phyloP scores from a whole-genome alignment of 2,113 vertebrate species.

The Laterallus jamaicensis region DNA sequence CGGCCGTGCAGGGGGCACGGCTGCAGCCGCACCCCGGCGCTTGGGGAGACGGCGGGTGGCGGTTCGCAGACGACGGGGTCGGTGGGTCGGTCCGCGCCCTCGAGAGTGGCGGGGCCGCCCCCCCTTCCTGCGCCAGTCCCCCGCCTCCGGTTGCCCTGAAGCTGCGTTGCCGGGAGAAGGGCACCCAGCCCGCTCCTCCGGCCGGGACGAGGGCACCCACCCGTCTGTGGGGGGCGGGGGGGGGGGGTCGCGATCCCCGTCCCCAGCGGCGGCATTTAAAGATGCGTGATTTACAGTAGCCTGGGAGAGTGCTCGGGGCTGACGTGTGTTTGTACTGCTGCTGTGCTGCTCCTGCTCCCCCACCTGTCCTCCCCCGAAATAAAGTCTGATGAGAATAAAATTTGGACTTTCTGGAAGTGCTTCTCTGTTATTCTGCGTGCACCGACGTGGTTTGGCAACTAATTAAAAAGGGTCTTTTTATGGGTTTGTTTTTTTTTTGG shows the following conservation, averaged over 20 bases:
- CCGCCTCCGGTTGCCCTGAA: not conserved
- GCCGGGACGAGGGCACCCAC: not conserved
- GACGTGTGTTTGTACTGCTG: not conserved
- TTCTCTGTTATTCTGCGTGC: not conserved
- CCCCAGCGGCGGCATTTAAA: not conserved
- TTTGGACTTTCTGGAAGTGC: not conserved
- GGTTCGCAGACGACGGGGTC: not conserved
- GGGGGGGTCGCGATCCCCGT: not conserved
- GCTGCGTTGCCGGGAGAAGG: not conserved
- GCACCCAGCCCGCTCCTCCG: not conserved
- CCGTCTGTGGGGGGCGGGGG: accelerated
- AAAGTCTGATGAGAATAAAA: constrained; percentile 22
- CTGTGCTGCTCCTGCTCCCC: not conserved
- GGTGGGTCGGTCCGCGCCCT: not conserved
- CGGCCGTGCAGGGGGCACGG: not conserved
- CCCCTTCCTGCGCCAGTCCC: too few relatives aligned
- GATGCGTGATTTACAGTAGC: not conserved
- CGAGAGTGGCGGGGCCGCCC: not conserved
- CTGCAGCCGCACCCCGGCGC: not conserved
- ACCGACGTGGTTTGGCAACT: not conserved
- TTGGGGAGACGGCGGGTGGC: too few relatives aligned
- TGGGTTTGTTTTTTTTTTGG: not conserved
- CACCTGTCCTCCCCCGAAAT: not conserved
- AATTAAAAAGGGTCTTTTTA: not conserved
- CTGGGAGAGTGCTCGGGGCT: not conserved